These are phyloP conservation scores for Laodelphax striatellus DNA, from an alignment of 1,140 invertebrate species.

Conservation along the genomic window DNA sequence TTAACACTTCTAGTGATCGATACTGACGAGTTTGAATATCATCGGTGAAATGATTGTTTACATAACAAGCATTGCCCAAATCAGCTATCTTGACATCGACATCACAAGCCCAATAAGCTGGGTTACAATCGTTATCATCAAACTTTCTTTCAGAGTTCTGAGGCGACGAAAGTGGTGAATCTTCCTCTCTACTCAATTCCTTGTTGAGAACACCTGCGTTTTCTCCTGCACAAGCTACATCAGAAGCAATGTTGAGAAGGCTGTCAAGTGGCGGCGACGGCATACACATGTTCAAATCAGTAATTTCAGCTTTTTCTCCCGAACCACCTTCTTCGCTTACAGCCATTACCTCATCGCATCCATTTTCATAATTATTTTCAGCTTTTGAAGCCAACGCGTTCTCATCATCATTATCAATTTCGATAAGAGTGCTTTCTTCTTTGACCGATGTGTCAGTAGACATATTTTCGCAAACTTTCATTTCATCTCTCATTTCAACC, in stretches of 20 bases:
- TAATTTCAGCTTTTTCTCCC: constrained; percentile 35
- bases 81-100: constrained; percentile 59
- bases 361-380: constrained; percentile 7
- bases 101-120: constrained; percentile 30
- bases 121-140: background rate
- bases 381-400: background rate
- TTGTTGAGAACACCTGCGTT: background rate
- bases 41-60: constrained; percentile 89
- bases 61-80: constrained; percentile 89
- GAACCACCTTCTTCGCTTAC: constrained; percentile 32
- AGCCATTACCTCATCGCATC: constrained; percentile 32
- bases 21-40: constrained; percentile 99
- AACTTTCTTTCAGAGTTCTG: background rate
- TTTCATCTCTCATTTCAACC: constrained; percentile 1
- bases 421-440: background rate
- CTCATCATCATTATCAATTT: background rate
- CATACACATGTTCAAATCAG: constrained; percentile 13
- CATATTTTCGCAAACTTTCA: background rate
- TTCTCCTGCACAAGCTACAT: background rate
- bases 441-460: no score
- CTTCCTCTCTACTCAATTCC: background rate
- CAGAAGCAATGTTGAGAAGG: background rate
- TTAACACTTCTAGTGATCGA: constrained; percentile 87
- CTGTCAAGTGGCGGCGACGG: background rate
- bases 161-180: background rate